A percentile compares a stretch with the other conserved stretches of the same genome.
Evolutionary conservation across 2,113 vertebrate species (phyloP).

Genomic region (Eira barbara): DNA sequence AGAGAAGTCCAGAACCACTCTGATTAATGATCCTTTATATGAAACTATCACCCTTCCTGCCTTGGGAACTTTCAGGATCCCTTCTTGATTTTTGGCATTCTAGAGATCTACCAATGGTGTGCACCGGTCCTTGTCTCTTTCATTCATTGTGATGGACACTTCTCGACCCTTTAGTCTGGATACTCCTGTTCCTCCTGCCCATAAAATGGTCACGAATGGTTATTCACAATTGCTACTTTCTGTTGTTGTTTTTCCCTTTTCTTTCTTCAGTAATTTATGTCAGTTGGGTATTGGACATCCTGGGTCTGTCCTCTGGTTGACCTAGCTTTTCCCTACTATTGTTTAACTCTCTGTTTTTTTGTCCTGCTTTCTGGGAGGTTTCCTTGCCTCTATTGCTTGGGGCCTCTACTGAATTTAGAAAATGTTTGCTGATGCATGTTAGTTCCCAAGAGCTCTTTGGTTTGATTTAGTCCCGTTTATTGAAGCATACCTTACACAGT

Average conservation of each 20-base stretch:
- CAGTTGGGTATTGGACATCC: background rate
- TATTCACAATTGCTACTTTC: background rate
- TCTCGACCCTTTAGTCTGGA: background rate
- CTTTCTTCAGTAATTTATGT: background rate
- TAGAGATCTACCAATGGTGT: background rate
- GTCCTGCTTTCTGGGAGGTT: background rate
- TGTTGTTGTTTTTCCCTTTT: background rate
- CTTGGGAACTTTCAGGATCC: background rate
- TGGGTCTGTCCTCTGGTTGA: background rate
- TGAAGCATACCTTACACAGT: background rate
- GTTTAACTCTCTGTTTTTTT: background rate
- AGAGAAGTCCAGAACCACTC: background rate
- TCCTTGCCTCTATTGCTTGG: background rate
- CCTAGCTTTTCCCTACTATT: background rate
- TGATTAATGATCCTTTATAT: background rate
- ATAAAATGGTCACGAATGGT: background rate
- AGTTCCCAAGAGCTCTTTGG: background rate
- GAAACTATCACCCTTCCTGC: background rate
- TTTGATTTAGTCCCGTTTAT: background rate
- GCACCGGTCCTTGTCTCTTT: background rate
- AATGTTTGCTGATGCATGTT: background rate
- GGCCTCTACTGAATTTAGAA: background rate
- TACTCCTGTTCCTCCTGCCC: background rate
- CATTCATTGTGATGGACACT: background rate
- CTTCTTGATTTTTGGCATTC: background rate